Conservation (phyloP, 2,113 vertebrate species). For the Melanerpes formicivorus region DNA sequence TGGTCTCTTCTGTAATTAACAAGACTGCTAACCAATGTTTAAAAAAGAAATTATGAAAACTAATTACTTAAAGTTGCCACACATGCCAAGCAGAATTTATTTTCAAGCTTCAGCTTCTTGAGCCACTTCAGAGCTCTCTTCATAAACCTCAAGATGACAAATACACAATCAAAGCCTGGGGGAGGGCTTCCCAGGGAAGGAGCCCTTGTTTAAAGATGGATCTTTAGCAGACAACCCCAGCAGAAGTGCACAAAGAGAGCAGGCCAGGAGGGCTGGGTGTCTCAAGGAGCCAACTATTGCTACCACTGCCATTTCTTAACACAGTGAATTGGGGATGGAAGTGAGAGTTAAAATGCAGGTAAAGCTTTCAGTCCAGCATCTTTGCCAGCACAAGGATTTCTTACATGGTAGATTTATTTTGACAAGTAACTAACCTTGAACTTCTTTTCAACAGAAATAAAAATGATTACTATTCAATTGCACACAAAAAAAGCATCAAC, state of each 20-base stretch:
- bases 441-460: not conserved
- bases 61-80: not conserved
- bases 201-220: rapidly evolving
- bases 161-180: rapidly evolving
- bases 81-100: not conserved
- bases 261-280: not conserved
- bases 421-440: not conserved
- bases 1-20: not conserved
- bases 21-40: not conserved
- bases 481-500: not conserved
- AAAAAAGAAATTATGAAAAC: not conserved
- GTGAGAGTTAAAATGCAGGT: not conserved
- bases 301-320: rapidly evolving
- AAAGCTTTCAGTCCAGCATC: not conserved
- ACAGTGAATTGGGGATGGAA: not conserved
- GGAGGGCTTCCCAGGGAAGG: not conserved
- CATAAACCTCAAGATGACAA: not conserved
- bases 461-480: not conserved
- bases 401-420: not conserved
- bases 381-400: not conserved
- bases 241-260: rapidly evolving
- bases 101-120: not conserved
- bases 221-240: not conserved
- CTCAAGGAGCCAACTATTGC: rapidly evolving
- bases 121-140: not conserved